A percentile compares a stretch with the other conserved stretches of the same genome.
These are phyloP conservation scores for Ageneiosus marmoratus DNA, from an alignment of 2,113 vertebrate genomes.

Conservation along the genomic window DNA sequence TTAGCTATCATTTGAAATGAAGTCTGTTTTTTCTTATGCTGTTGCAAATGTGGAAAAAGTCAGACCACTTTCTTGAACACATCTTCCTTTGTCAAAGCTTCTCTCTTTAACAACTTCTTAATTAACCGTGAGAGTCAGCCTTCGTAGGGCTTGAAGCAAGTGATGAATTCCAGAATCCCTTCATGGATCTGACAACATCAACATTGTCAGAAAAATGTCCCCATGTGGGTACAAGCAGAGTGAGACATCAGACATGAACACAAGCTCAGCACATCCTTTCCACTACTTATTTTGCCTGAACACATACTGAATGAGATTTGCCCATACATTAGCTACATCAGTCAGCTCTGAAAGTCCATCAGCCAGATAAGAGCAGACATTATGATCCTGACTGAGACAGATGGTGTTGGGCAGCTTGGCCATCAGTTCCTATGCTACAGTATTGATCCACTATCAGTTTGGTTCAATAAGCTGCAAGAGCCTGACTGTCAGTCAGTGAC, in stretches of 20 bases:
- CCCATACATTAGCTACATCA: constrained; percentile 35
- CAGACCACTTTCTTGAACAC: not conserved
- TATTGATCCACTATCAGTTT: constrained; percentile 48
- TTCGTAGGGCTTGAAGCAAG: constrained; percentile 30
- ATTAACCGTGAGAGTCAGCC: constrained; percentile 36
- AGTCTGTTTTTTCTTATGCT: not conserved
- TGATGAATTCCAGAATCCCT: constrained; percentile 57
- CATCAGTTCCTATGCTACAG: constrained; percentile 22
- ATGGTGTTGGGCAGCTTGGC: constrained; percentile 31
- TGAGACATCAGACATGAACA: constrained; percentile 35
- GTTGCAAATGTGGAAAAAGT: not conserved
- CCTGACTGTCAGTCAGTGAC: constrained; percentile 40
- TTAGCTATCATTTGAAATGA: not conserved
- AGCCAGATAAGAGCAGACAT: constrained; percentile 21
- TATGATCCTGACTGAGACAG: constrained; percentile 2
- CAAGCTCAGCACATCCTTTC: constrained; percentile 2
- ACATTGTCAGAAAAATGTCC: constrained; percentile 45
- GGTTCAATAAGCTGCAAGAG: constrained; percentile 44
- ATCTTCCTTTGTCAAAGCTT: constrained; percentile 12
- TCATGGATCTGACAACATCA: constrained; percentile 55
- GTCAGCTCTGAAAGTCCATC: constrained; percentile 32
- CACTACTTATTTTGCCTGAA: not conserved
- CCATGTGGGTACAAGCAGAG: not conserved
- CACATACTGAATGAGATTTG: constrained; percentile 9
- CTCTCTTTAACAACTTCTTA: constrained; percentile 32